Conservation (phyloP, 2,888 invertebrate species). For the Brachyopa scutellaris region DNA sequence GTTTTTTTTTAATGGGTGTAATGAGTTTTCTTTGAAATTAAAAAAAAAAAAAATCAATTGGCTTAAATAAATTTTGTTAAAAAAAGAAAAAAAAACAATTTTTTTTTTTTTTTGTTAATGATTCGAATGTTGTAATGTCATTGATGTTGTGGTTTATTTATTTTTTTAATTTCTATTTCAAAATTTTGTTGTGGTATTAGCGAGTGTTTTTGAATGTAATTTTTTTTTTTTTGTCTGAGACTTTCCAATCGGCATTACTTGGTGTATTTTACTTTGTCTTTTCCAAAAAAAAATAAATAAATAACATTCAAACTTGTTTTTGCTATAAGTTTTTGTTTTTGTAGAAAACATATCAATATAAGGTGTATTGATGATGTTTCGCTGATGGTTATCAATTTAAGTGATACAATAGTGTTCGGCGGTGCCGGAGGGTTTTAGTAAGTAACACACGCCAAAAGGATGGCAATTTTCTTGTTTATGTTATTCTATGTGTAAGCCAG, state of each 20-base stretch:
- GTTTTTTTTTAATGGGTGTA: slow-evolving; percentile 21
- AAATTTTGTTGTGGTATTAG: slow-evolving; percentile 17
- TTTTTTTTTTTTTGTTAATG: not conserved
- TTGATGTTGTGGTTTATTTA: slow-evolving; percentile 42
- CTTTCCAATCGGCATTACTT: slow-evolving; percentile 11
- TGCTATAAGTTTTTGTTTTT: not conserved
- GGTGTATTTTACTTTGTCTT: slow-evolving; percentile 4
- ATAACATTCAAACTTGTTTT: not conserved
- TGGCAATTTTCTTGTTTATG: too few relatives aligned
- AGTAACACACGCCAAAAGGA: too few relatives aligned
- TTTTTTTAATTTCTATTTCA: not conserved
- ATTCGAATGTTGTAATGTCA: slow-evolving; percentile 48
- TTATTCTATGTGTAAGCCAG: too few relatives aligned
- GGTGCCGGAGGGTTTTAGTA: too few relatives aligned
- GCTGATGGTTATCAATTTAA: too few relatives aligned
- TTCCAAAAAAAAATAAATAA: not conserved
- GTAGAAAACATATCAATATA: not conserved
- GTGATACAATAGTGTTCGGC: too few relatives aligned
- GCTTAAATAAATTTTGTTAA: slow-evolving; percentile 4
- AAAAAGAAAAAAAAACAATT: not conserved
- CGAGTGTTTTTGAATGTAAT: slow-evolving; percentile 14
- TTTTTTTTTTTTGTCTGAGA: not conserved
- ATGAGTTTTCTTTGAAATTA: slow-evolving; percentile 6
- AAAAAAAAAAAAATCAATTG: slow-evolving; percentile 10
- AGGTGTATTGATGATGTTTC: not conserved